Conservation (phyloP, 2,113 vertebrate genomes). For the Athene noctua region DNA sequence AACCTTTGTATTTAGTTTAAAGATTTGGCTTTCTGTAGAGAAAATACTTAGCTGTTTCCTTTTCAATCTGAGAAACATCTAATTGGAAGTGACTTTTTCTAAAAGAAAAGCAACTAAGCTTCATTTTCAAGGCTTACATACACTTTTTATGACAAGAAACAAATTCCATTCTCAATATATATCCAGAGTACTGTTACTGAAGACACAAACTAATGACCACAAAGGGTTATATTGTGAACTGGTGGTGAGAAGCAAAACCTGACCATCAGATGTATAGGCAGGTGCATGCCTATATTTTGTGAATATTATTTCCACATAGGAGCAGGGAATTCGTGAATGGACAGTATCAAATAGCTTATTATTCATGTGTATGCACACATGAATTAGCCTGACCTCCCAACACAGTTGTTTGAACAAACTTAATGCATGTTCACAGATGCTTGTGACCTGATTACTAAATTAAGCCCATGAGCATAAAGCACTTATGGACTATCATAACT, state of each 20-base stretch:
- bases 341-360: neutral
- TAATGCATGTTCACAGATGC: neutral
- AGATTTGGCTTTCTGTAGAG: neutral
- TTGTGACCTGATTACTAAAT: neutral
- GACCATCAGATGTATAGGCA: neutral
- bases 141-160: neutral
- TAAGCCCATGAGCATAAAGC: neutral
- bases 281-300: neutral
- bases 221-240: neutral
- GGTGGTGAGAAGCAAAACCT: neutral
- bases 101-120: neutral
- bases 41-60: neutral
- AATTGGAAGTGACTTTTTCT: neutral
- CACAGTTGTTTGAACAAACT: neutral
- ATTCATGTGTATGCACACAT: neutral
- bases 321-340: neutral
- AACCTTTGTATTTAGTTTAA: neutral
- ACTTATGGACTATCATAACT: neutral
- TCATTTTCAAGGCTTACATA: neutral
- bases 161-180: neutral
- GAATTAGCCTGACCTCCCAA: neutral
- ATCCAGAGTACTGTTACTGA: neutral
- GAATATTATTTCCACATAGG: neutral
- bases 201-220: neutral
- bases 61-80: neutral